Conservation (phyloP, 2,113 vertebrate species). For the Hepsetus odoe region DNA sequence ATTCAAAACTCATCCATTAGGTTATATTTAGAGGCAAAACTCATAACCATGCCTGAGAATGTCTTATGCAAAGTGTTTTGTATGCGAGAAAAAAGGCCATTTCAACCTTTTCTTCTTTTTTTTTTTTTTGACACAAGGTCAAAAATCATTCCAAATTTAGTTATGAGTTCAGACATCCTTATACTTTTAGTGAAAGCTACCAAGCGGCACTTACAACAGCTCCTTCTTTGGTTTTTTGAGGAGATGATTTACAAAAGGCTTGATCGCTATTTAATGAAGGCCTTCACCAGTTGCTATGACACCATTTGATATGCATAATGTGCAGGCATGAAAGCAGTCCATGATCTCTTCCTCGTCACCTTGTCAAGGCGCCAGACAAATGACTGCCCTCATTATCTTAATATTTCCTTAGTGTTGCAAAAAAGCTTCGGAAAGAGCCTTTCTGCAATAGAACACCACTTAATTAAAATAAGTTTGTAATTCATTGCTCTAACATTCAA, state of each 20-base stretch:
- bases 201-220: neutral
- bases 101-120: no score
- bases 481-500: slow-evolving; percentile 51
- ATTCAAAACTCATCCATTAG: neutral
- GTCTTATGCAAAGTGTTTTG: neutral
- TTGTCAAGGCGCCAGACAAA: slow-evolving; percentile 47
- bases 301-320: slow-evolving; percentile 53
- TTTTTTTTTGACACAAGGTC: neutral
- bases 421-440: slow-evolving; percentile 24
- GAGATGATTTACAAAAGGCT: slow-evolving; percentile 35
- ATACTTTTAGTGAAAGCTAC: neutral
- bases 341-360: slow-evolving; percentile 48
- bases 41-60: neutral
- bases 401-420: slow-evolving; percentile 51
- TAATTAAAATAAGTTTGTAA: slow-evolving; percentile 51
- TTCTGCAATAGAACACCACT: slow-evolving; percentile 48
- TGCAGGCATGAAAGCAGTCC: slow-evolving; percentile 35
- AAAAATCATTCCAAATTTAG: neutral
- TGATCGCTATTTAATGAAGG: slow-evolving; percentile 49
- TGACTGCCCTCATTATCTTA: slow-evolving; percentile 60
- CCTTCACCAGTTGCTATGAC: slow-evolving; percentile 42
- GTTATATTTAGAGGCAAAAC: neutral
- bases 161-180: neutral
- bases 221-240: slow-evolving; percentile 1
- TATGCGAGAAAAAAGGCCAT: neutral